Percentiles rank a stretch among this genome's conserved stretches.
phyloP scores from a whole-genome alignment of 1,140 invertebrate species.

The Orussus abietinus region DNA sequence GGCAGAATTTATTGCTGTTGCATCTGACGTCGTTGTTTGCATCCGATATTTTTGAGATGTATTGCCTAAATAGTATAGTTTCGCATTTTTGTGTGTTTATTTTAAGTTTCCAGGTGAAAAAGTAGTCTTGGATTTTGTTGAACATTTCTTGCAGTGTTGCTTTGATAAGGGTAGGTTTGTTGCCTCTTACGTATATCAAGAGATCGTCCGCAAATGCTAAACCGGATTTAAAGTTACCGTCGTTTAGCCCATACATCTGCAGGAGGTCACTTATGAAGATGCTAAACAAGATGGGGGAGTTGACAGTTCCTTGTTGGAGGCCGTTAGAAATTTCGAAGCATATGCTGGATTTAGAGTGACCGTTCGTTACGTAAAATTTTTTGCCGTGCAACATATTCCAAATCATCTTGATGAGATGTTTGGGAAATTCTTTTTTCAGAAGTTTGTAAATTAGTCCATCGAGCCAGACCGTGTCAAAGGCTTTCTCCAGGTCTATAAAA shows the following conservation, averaged over 20 bases:
- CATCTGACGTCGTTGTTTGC: conserved; percentile 1
- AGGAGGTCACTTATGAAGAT: conserved; percentile 15
- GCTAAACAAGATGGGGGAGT: conserved; percentile 20
- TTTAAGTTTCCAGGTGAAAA: conserved; percentile 17
- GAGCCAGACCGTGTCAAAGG: conserved; percentile 26
- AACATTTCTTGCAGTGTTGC: neutral
- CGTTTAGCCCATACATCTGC: conserved; percentile 4
- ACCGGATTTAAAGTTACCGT: neutral
- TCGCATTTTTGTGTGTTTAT: conserved; percentile 24
- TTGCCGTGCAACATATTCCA: conserved; percentile 16
- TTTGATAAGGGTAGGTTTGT: neutral
- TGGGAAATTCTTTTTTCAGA: conserved; percentile 9
- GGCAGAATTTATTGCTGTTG: conserved; percentile 7
- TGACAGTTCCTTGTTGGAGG: conserved; percentile 16
- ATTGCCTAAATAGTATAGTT: conserved; percentile 18
- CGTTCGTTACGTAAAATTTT: conserved; percentile 2
- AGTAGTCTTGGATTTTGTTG: conserved; percentile 11
- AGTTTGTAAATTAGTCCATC: conserved; percentile 22
- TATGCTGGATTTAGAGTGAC: neutral
- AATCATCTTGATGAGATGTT: conserved; percentile 12
- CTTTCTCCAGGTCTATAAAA: conserved; percentile 32
- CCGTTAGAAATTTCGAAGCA: conserved; percentile 13
- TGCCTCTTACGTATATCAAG: conserved; percentile 3
- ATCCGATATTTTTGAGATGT: neutral
- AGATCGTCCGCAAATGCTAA: conserved; percentile 20